Conservation (phyloP, 2,888 invertebrate genomes). For the Sepiola atlantica region DNA sequence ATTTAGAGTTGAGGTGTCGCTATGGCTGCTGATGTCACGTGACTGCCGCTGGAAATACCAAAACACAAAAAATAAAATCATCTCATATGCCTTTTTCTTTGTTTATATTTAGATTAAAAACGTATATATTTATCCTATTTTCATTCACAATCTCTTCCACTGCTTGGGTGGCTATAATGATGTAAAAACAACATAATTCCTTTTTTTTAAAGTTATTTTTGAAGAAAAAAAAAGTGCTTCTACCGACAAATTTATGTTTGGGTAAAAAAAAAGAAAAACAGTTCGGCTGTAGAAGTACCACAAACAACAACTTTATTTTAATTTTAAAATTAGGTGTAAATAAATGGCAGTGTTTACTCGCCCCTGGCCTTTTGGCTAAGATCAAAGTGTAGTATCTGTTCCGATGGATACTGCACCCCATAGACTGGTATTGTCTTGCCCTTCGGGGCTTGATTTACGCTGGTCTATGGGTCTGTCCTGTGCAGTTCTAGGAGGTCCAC, state of each 20-base stretch:
- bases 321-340: no score
- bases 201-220: not conserved
- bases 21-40: conserved; percentile 6
- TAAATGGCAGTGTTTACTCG: no score
- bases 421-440: no score
- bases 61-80: not conserved
- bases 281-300: not conserved
- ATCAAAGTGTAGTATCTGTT: no score
- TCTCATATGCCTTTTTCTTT: not conserved
- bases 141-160: not conserved
- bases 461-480: no score
- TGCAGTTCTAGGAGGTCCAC: no score
- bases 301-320: not conserved
- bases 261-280: not conserved
- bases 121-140: not conserved
- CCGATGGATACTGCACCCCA: no score
- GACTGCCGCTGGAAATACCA: not conserved
- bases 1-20: not conserved
- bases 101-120: not conserved
- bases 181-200: not conserved
- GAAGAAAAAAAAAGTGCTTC: not conserved
- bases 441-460: no score
- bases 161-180: not conserved
- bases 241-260: no score
- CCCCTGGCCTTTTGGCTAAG: no score